Conservation (phyloP, 2,888 invertebrate genomes). For the Stenodera caucasica region DNA sequence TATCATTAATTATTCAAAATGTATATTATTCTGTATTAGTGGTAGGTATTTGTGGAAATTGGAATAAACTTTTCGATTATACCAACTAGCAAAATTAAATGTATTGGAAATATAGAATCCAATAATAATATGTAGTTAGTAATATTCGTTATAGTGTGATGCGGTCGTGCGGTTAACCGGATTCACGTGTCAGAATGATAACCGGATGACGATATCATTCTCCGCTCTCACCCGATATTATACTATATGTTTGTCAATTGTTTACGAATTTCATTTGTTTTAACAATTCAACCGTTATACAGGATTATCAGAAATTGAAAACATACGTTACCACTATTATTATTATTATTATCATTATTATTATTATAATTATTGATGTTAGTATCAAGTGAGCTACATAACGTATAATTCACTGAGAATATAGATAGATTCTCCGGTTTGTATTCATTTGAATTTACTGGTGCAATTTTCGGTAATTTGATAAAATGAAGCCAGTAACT, state of each 20-base stretch:
- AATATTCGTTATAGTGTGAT: not conserved
- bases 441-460: no score
- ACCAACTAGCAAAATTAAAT: not conserved
- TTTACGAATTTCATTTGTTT: not conserved
- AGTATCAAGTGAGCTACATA: no score
- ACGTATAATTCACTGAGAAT: no score
- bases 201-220: not conserved
- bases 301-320: no score
- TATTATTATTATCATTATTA: no score
- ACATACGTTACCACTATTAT: no score
- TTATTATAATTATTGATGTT: no score
- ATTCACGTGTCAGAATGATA: constrained; percentile 7
- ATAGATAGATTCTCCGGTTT: no score
- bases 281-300: no score
- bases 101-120: not conserved
- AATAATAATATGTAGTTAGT: not conserved
- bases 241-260: not conserved
- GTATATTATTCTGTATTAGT: no score
- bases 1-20: no score
- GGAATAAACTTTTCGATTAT: not conserved
- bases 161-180: constrained; percentile 8
- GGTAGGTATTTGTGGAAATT: not conserved
- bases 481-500: not conserved
- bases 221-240: not conserved
- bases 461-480: no score